These are phyloP conservation scores for Callyntrura sp. DNA, from an alignment of 2,888 invertebrate species.

Conservation along the genomic window DNA sequence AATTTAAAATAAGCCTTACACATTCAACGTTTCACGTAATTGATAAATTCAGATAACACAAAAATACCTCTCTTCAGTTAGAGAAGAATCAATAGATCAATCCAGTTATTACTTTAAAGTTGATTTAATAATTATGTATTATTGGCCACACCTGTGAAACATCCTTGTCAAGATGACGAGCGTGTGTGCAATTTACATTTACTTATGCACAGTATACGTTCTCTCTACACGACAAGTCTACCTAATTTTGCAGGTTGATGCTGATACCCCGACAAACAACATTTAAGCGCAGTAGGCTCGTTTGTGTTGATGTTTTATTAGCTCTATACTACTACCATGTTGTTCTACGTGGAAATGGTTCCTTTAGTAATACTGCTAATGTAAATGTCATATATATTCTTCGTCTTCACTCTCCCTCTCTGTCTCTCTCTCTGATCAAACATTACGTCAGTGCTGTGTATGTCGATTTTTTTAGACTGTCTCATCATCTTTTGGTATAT, in stretches of 20 bases:
- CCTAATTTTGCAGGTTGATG: no score
- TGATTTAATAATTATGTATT: conserved; percentile 57
- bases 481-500: no score
- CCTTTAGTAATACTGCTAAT: no score
- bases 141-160: conserved; percentile 62
- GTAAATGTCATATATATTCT: no score
- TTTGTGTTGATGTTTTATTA: neutral
- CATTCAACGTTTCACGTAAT: conserved; percentile 28
- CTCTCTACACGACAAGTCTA: no score
- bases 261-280: no score
- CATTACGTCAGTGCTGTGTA: neutral
- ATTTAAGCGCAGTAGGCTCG: no score
- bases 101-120: neutral
- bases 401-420: no score
- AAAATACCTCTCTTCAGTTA: neutral
- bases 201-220: neutral
- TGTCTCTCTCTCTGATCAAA: no score
- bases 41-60: conserved; percentile 33
- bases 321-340: no score
- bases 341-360: no score
- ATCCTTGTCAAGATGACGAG: conserved; percentile 56
- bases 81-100: conserved; percentile 30
- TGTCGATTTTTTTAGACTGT: neutral
- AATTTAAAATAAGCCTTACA: neutral
- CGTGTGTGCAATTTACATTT: conserved; percentile 17